Evolutionary conservation across 2,888 invertebrate species (phyloP).

Genomic region (Schrankia costaestrigalis): DNA sequence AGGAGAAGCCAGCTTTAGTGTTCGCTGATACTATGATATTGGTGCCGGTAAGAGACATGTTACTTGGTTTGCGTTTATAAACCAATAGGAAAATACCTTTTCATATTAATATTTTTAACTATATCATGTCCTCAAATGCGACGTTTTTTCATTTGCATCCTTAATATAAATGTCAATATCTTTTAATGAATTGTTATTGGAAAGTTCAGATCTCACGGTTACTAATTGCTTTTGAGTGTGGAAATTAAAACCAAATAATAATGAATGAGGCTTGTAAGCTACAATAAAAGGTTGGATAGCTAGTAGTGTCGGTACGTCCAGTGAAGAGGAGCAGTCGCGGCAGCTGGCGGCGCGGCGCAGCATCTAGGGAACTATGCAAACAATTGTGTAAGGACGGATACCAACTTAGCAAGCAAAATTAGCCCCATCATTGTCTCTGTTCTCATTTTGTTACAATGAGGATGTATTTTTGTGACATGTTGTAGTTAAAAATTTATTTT

Average conservation of each 20-base stretch:
- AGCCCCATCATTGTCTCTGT: slow-evolving; percentile 52
- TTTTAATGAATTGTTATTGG: slow-evolving; percentile 57
- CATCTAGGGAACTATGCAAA: slow-evolving; percentile 67
- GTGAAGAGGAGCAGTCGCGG: slow-evolving; percentile 45
- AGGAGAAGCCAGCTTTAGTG: slow-evolving; percentile 78
- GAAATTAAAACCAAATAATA: slow-evolving; percentile 50
- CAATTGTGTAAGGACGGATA: slow-evolving; percentile 81
- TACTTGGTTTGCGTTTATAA: slow-evolving; percentile 66
- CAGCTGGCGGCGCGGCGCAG: slow-evolving; percentile 37
- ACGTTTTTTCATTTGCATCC: slow-evolving; percentile 74
- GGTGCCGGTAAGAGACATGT: slow-evolving; percentile 66
- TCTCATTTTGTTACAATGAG: slow-evolving; percentile 54
- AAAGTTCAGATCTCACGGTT: slow-evolving; percentile 77
- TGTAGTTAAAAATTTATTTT: slow-evolving; percentile 73
- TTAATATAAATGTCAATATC: slow-evolving; percentile 50
- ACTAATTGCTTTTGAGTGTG: slow-evolving; percentile 72
- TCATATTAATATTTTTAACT: slow-evolving; percentile 79
- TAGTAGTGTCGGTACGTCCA: slow-evolving; percentile 46
- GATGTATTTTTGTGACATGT: slow-evolving; percentile 74
- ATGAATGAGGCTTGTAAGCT: slow-evolving; percentile 40
- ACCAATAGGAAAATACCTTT: slow-evolving; percentile 80
- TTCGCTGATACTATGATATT: slow-evolving; percentile 58
- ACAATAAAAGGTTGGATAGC: slow-evolving; percentile 39
- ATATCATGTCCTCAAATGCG: slow-evolving; percentile 79
- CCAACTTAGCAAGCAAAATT: slow-evolving; percentile 68